phyloP scores from a whole-genome alignment of 2,797 vertebrate species.

The Neosalanx taihuensis region DNA sequence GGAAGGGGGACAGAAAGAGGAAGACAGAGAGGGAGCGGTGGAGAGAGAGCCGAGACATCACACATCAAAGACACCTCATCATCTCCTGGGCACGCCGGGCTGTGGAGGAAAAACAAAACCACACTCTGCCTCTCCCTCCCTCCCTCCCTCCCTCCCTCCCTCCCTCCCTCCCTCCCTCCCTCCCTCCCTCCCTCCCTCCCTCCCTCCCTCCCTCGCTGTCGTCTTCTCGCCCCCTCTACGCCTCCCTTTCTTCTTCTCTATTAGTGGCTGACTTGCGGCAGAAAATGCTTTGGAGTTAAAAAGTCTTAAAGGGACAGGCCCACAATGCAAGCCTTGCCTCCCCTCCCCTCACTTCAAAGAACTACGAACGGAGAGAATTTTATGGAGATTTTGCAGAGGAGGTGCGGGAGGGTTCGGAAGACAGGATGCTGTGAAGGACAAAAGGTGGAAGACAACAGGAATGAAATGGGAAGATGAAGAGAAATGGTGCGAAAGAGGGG shows the following conservation, averaged over 20 bases:
- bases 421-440: conserved; percentile 42
- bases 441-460: conserved; percentile 29
- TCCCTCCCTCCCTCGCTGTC: conserved; percentile 18
- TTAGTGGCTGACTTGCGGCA: conserved; percentile 49
- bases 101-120: conserved; percentile 60
- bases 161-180: conserved; percentile 35
- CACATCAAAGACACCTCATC: conserved; percentile 67
- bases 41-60: conserved; percentile 35
- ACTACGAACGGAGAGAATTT: conserved; percentile 32
- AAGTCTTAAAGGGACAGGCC: conserved; percentile 57
- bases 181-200: conserved; percentile 43
- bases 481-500: conserved; percentile 9
- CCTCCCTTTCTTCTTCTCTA: conserved; percentile 47
- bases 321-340: conserved; percentile 23
- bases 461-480: no score
- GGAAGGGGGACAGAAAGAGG: conserved; percentile 45
- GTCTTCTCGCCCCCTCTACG: conserved; percentile 32
- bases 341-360: conserved; percentile 49
- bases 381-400: conserved; percentile 1
- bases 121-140: conserved; percentile 21
- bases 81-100: conserved; percentile 59
- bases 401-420: conserved; percentile 28
- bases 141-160: not conserved
- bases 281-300: conserved; percentile 61
- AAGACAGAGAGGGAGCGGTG: conserved; percentile 42